Base-by-base conservation (phyloP, 2,113 vertebrate genomes). In the Pampusana beccarii region DNA sequence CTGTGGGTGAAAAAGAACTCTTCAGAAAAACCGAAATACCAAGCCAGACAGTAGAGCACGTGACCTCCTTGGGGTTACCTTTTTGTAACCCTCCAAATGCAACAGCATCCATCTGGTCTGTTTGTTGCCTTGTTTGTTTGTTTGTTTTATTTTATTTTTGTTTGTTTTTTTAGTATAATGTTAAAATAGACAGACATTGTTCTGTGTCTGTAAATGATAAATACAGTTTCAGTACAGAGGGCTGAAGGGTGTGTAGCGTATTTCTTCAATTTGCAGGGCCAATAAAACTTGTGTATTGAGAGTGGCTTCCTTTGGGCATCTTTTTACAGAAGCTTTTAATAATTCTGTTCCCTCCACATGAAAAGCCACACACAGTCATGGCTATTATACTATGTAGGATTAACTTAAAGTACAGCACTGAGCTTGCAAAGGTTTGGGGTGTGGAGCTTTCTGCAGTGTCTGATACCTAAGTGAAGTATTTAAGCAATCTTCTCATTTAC, bases 401-500 rank as follows among this genome's bases (percentile, higher is more conserved):
- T 93, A 92, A 81, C 9, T 84, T 61, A 16, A 75, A 71, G 18
- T 61, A 33, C 42, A 86, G 36, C 54, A 64, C 44, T 29, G 85
- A 92, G 66, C 40, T 86, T 82, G 71, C 66, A 57, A 73, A 82
- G 40, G 54, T 90, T 92, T 88, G 16, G 46, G 26, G 13, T 74
- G 34, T 60, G 61, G 70, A 88, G 74, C 44, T 92, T 94, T 88
- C 71, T 83, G 58, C 40, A 70, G 87, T 90, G 67, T 62, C 86
- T 83, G 21, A 50, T 80, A 61, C 66, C 79, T 57, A 64, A 90
- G 85, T 65, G 53, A 64, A 88, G 85, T 65, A 46, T 88, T 95
- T 94, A 93, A 95, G 58, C 58, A 40, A 24, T 72, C 20, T 74
- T 87, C 48, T 77, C 36, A 86, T 90, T 88, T 93, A 42, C 80